Evolutionary conservation across 2,113 vertebrate genomes (phyloP).

Genomic region (Periophthalmodon schlosseri): DNA sequence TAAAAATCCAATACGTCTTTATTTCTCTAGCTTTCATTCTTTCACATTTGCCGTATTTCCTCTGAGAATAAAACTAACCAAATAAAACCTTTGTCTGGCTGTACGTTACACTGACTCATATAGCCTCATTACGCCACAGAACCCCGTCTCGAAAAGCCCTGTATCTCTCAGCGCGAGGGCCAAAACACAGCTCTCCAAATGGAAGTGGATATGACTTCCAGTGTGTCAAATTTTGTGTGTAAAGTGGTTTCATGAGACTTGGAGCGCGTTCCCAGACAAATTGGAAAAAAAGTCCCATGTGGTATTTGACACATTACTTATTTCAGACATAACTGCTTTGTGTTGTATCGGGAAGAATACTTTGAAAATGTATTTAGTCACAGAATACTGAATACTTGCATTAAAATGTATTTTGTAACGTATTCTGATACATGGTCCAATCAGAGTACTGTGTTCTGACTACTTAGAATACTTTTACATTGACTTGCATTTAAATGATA

Average conservation of each 20-base stretch:
- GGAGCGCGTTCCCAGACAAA: background rate
- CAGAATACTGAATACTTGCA: background rate
- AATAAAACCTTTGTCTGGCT: background rate
- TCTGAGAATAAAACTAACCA: background rate
- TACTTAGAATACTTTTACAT: too few relatives aligned
- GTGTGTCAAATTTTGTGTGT: background rate
- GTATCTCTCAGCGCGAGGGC: background rate
- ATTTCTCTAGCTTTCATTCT: background rate
- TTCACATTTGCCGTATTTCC: background rate
- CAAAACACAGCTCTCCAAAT: background rate
- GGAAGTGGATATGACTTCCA: background rate
- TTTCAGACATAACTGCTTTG: background rate
- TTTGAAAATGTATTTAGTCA: too few relatives aligned
- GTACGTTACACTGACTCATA: background rate
- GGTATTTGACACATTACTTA: background rate
- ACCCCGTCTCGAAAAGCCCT: background rate
- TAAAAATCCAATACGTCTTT: background rate
- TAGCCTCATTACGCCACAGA: background rate
- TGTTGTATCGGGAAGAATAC: background rate
- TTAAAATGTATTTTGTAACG: too few relatives aligned
- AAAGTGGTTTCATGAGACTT: background rate
- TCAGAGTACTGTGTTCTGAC: too few relatives aligned
- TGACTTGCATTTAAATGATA: too few relatives aligned
- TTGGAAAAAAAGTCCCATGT: background rate
- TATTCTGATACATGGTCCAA: too few relatives aligned